These are phyloP conservation scores for Seira sanloemensis DNA, from an alignment of 2,888 invertebrate species.

Conservation along the genomic window DNA sequence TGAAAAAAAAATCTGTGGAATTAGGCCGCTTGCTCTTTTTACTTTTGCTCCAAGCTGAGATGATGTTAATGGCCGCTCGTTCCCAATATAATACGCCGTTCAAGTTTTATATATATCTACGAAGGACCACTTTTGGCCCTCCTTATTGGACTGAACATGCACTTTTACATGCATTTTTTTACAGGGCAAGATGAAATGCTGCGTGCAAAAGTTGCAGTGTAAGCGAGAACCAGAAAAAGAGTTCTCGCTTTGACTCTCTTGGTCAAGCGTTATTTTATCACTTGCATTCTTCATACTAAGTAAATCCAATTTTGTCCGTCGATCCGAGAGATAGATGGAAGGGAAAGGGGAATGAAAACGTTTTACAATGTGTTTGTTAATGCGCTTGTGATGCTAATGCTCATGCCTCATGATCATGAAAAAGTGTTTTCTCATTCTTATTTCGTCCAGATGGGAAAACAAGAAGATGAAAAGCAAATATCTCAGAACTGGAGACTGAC, in stretches of 20 bases:
- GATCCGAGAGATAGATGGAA: neutral
- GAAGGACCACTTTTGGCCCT: conserved; percentile 5
- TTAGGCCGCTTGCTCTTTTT: conserved; percentile 34
- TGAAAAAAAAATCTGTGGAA: conserved; percentile 1
- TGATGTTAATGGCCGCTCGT: neutral
- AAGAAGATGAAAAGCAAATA: neutral
- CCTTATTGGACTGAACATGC: neutral
- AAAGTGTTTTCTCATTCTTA: neutral
- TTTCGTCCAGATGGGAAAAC: neutral
- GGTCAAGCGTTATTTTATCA: conserved; percentile 42
- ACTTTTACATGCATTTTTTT: neutral
- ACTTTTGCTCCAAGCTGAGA: neutral
- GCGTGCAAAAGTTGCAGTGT: neutral
- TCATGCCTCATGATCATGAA: conserved; percentile 35
- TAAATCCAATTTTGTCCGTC: conserved; percentile 25
- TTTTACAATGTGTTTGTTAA: conserved; percentile 16
- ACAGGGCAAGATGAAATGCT: neutral
- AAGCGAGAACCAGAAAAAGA: conserved; percentile 8
- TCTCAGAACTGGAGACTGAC: neutral
- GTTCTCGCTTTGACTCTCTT: no score
- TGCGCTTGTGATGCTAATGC: conserved; percentile 50
- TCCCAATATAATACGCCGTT: neutral
- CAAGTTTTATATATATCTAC: no score
- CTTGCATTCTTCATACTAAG: conserved; percentile 27
- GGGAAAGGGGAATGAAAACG: conserved; percentile 20